Base-by-base conservation (phyloP, 2,113 vertebrate species). In the Tenebrosternarchus preto region DNA sequence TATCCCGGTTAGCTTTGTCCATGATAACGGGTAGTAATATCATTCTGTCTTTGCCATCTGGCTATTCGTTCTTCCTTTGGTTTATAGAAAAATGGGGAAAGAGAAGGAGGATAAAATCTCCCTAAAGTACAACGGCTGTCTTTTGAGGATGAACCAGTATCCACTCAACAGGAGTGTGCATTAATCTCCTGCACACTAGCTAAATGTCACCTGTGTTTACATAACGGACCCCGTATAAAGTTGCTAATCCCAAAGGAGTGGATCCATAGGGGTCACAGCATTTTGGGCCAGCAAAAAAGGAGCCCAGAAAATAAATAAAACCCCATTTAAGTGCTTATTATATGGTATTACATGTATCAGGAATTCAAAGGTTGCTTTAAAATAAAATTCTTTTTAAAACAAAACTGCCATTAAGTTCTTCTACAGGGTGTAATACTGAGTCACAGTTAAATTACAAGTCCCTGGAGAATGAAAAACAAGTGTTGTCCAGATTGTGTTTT, bases 61-160 rank as follows among this genome's bases (percentile, higher is more conserved):
- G 76, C 36, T 69, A 59, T 78, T 60, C 59, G 56, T 70, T 60
- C 55, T 27, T 59, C 56, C 27, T 55, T 43, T 17, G 17, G 78
- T 80, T 80, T 73, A 80, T 27, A 73, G 50, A 66, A 33, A 9
- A 67, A 3, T 68, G 71, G 71, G 68, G 68, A 29, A 74, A 75
- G 71, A 74, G 29, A 20, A 67, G 33, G 31, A 74, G n/a, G 71
- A 74, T 74, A 59, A 73, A 57, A 80, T 73, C 79, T 73, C 39
- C 46, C 43, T 25, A 29, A 73, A 73, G 70, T 73, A 16, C 59
- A n/a, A 66, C 17, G n/a, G 15, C 53, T 68, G 71, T 68, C 61
- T 57, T 24, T 66, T 63, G 59, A 31, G 53, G 50, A n/a, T 70
- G 29, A 63, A 56, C 31, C 50, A 57, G 61, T 74, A 29, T 66